A percentile compares a stretch with the other conserved stretches of the same genome.
These are phyloP conservation scores for Datnioides undecimradiatus DNA, from an alignment of 2,113 vertebrate genomes.

Conservation along the genomic window DNA sequence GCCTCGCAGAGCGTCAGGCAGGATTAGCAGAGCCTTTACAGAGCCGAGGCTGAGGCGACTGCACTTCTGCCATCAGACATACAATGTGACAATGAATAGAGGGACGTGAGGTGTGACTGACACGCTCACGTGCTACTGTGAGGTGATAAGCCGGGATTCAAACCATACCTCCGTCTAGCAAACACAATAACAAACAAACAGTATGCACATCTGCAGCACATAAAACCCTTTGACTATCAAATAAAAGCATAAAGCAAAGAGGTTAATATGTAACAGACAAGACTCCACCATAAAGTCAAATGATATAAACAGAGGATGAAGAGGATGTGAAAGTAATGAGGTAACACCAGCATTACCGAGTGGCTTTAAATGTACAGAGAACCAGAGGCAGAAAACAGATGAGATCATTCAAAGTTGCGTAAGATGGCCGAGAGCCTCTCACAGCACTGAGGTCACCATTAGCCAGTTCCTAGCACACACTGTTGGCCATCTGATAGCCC, in stretches of 20 bases:
- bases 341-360: background rate
- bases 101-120: background rate
- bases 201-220: too few relatives aligned
- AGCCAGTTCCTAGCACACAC: conserved; percentile 28
- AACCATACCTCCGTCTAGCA: background rate
- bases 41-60: background rate
- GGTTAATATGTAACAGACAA: background rate
- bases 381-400: conserved; percentile 46
- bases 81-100: background rate
- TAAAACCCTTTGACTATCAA: too few relatives aligned
- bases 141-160: background rate
- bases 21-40: background rate
- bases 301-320: background rate
- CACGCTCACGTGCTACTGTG: background rate
- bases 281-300: background rate
- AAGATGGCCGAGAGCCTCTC: conserved; percentile 29
- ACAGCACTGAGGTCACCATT: conserved; percentile 38
- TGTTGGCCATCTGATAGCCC: conserved; percentile 33
- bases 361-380: background rate
- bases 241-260: background rate
- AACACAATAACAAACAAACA: background rate
- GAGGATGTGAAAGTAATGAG: background rate
- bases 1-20: background rate
- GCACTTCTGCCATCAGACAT: background rate
- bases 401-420: conserved; percentile 49